Percentiles rank a stretch among this genome's conserved stretches.
These are phyloP conservation scores for Odontamblyopus lacepedii DNA, from an alignment of 2,797 vertebrate species.

Conservation along the genomic window DNA sequence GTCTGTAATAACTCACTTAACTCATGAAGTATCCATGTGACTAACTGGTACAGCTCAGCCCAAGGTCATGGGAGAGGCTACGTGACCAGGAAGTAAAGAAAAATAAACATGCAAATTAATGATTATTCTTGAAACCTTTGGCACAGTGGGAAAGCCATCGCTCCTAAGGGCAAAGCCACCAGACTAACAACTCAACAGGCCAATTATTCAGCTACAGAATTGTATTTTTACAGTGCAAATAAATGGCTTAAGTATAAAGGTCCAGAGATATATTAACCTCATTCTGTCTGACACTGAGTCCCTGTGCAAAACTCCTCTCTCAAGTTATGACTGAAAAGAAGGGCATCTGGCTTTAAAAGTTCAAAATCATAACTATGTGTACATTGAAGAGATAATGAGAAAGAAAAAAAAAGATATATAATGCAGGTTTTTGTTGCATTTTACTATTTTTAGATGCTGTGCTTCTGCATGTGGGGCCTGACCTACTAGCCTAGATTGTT, in stretches of 20 bases:
- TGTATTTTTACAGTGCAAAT: background rate
- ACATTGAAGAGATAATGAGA: too few relatives aligned
- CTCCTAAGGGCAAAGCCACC: background rate
- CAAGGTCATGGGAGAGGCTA: background rate
- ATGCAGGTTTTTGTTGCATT: too few relatives aligned
- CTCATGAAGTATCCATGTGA: background rate
- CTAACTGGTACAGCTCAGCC: background rate
- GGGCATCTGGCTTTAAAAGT: background rate
- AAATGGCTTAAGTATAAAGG: background rate
- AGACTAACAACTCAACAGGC: background rate
- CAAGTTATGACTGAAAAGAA: background rate
- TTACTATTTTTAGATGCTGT: background rate
- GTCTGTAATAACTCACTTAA: background rate
- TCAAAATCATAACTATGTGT: background rate
- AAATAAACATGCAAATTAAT: conserved; percentile 7
- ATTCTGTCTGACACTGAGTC: background rate
- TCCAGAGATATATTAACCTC: background rate
- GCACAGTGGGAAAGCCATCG: background rate
- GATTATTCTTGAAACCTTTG: conserved; percentile 1
- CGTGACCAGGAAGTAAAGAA: background rate
- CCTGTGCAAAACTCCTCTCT: background rate
- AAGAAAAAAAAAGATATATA: too few relatives aligned
- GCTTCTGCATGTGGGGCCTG: background rate
- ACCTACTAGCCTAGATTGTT: background rate
- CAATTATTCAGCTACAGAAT: background rate